Evolutionary conservation across 2,888 invertebrate species (phyloP).

Genomic region (Cyclophora punctaria): DNA sequence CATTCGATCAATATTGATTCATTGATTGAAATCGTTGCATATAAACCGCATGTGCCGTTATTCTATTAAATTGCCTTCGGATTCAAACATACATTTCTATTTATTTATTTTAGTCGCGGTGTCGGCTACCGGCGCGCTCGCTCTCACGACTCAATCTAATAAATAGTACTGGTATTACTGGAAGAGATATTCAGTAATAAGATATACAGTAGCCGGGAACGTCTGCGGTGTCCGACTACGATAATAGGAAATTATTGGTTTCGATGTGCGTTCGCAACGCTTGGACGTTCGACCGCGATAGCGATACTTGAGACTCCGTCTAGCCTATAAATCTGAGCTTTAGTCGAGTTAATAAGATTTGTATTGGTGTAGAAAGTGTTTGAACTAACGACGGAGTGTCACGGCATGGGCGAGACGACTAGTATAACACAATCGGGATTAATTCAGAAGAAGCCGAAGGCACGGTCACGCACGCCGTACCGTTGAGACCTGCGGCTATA

Average conservation of each 20-base stretch:
- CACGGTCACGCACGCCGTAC: slow-evolving; percentile 56
- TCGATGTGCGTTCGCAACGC: slow-evolving; percentile 24
- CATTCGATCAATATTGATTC: slow-evolving; percentile 3
- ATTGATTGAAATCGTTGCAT: slow-evolving; percentile 12
- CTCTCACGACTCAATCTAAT: slow-evolving; percentile 73
- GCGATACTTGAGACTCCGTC: slow-evolving; percentile 2
- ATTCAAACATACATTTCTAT: slow-evolving; percentile 42
- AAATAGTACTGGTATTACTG: slow-evolving; percentile 61
- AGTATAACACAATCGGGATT: slow-evolving; percentile 53
- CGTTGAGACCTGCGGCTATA: slow-evolving; percentile 53
- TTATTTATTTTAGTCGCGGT: slow-evolving; percentile 59
- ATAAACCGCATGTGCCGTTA: slow-evolving; percentile 34
- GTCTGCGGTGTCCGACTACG: slow-evolving; percentile 39
- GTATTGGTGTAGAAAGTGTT: slow-evolving; percentile 50
- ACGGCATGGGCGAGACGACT: slow-evolving; percentile 45
- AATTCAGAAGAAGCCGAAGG: slow-evolving; percentile 55
- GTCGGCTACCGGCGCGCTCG: slow-evolving; percentile 48
- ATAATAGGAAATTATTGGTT: slow-evolving; percentile 54
- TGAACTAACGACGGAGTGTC: slow-evolving; percentile 51
- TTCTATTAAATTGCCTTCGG: slow-evolving; percentile 31
- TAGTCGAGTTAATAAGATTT: slow-evolving; percentile 28
- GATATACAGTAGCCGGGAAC: slow-evolving; percentile 57
- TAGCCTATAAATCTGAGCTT: neutral
- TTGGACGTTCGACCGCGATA: slow-evolving; percentile 12
- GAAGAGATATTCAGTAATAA: slow-evolving; percentile 60